Evolutionary conservation across 30 jellyfish, hydroid and myxozoan species (phyloP).

Genomic region (Chrysaora quinquecirrha): DNA sequence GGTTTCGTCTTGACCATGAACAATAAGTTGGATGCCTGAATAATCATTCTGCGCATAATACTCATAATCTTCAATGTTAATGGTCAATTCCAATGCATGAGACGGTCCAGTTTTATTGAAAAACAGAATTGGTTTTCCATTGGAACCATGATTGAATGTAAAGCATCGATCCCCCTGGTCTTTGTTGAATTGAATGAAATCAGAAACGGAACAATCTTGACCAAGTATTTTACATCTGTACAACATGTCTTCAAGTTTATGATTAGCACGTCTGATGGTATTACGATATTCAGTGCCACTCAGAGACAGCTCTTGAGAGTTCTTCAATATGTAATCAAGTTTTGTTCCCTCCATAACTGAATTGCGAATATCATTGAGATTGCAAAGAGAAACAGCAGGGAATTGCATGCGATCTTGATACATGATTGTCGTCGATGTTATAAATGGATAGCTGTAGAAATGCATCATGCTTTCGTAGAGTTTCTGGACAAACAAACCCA

Average conservation of each 20-base stretch:
- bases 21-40: conserved; percentile 84
- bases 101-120: conserved; percentile 85
- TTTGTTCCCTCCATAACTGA: conserved; percentile 82
- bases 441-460: conserved; percentile 77
- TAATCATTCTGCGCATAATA: conserved; percentile 60
- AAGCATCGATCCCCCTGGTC: conserved; percentile 90
- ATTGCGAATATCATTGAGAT: conserved; percentile 80
- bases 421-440: conserved; percentile 69
- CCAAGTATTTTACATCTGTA: conserved; percentile 76
- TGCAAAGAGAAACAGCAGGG: conserved; percentile 98
- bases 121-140: conserved; percentile 56
- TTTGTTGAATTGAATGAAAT: conserved; percentile 77
- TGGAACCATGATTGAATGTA: conserved; percentile 88
- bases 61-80: conserved; percentile 84
- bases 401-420: conserved; percentile 77
- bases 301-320: conserved; percentile 18
- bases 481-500: conserved; percentile 72
- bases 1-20: conserved; percentile 94
- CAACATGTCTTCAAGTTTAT: conserved; percentile 78
- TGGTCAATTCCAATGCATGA: conserved; percentile 67
- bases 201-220: conserved; percentile 58
- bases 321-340: conserved; percentile 50
- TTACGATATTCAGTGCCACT: conserved; percentile 80
- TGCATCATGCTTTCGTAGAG: conserved; percentile 80
- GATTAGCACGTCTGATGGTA: conserved; percentile 82